Evolutionary conservation across 2,797 vertebrate genomes (phyloP).

Genomic region (Hyperoplus immaculatus): DNA sequence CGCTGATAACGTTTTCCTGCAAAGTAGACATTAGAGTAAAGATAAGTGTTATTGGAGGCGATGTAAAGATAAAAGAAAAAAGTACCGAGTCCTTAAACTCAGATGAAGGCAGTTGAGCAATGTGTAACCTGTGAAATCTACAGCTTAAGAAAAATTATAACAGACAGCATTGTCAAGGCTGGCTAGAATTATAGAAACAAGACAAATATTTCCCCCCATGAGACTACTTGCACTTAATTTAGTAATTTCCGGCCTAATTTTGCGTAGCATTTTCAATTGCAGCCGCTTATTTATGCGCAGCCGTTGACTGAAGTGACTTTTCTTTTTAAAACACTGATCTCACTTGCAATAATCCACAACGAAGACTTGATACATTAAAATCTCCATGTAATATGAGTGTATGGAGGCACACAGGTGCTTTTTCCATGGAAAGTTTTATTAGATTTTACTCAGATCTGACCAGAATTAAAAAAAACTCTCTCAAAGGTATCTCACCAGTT

Average conservation of each 20-base stretch:
- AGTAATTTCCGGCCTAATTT: not conserved
- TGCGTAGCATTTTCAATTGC: not conserved
- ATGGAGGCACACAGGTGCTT: not conserved
- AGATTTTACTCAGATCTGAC: not conserved
- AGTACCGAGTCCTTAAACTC: slow-evolving; percentile 11
- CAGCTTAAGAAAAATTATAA: slow-evolving; percentile 27
- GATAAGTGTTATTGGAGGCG: slow-evolving; percentile 9
- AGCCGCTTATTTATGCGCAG: not conserved
- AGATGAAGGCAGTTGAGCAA: slow-evolving; percentile 12
- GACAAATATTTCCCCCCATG: not conserved
- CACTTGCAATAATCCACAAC: not conserved
- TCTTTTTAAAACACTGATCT: not conserved
- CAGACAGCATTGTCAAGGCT: slow-evolving; percentile 13
- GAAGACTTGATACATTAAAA: not conserved
- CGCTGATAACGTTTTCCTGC: not conserved
- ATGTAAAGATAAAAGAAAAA: slow-evolving; percentile 2
- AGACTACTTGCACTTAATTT: not conserved
- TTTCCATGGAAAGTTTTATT: not conserved
- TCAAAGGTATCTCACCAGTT: not conserved
- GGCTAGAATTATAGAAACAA: not conserved
- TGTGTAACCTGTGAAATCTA: slow-evolving; percentile 35
- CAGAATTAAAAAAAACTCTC: not conserved
- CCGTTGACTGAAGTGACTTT: not conserved
- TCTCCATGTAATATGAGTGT: not conserved
- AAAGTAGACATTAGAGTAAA: slow-evolving; percentile 24